These are phyloP conservation scores for Scaptomyza tumidula DNA, from an alignment of 2,888 invertebrate species.

Conservation along the genomic window DNA sequence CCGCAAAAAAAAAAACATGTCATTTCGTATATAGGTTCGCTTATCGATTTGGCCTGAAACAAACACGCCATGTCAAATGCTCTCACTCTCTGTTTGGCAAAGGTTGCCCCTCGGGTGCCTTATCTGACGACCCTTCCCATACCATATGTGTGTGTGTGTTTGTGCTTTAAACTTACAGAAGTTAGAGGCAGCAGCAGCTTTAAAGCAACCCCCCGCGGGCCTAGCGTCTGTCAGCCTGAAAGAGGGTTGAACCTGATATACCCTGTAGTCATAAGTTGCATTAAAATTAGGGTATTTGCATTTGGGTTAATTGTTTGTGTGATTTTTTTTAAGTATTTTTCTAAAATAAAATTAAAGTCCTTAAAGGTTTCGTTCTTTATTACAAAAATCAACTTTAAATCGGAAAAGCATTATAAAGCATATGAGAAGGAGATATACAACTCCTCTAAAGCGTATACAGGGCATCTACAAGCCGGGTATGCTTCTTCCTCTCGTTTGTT, in stretches of 20 bases:
- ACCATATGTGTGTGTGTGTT: neutral
- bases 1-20: neutral
- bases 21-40: constrained; percentile 13
- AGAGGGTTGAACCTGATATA: constrained; percentile 38
- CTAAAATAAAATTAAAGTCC: too few species aligned
- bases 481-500: constrained; percentile 2
- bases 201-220: constrained; percentile 34
- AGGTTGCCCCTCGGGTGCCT: constrained; percentile 12
- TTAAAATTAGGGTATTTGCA: neutral
- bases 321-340: neutral
- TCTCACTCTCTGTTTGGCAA: constrained; percentile 2
- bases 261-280: constrained; percentile 16
- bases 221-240: neutral
- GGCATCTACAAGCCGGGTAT: constrained; percentile 21
- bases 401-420: too few species aligned
- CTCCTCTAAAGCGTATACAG: constrained; percentile 7
- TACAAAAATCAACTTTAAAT: neutral
- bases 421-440: too few species aligned
- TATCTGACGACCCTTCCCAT: constrained; percentile 27
- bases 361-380: neutral
- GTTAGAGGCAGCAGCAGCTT: constrained; percentile 33
- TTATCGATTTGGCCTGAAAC: constrained; percentile 48
- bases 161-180: constrained; percentile 35
- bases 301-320: neutral
- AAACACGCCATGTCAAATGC: constrained; percentile 45